Evolutionary conservation across 2,113 vertebrate species (phyloP), one percentile per base, ranked within the genome.

Genomic region (Mastomys coucha): DNA sequence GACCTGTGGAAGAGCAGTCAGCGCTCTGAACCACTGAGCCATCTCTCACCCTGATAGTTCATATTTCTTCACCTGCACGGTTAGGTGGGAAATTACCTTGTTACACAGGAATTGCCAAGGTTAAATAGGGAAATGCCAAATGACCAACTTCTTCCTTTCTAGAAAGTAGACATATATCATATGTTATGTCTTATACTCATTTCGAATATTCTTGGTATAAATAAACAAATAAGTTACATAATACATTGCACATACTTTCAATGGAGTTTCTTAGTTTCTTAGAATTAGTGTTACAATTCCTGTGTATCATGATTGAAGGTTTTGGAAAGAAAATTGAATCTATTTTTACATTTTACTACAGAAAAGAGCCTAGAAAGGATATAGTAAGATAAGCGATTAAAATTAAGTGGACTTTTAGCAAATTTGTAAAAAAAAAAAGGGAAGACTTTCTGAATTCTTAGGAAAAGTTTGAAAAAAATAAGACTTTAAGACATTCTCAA

Each of bases 281-380:
- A 33, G 87, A 94, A 86, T 76, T 95, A 22, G 14, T 96, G 2
- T 81, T 88, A 36, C n/a, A 92, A 53, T 80, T 45, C 31, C 76
- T 67, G 7, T 87, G 49, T 95, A 80, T 58, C 92, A 91, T n/a
- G 36, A 14, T 88, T 81, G 6, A 7, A 86, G 33, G 39, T 93
- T 94, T 90, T 12, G 45, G 31, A 56, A 45, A 81, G 36, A 92
- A 94, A 94, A 78, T 51, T 78, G 45, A 78, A 80, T 87, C 22
- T 82, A 36, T 77, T 97, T 87, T 82, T 94, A 89, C 13, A 26
- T 89, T 89, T 93, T 91, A 73, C 4, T 84, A 91, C n/a, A 51
- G 67, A 85, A 85, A 69, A 51, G 8, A 0, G 31, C 51, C 26
- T 51, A 58, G 63, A 65, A 91, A 75, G 63, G 10, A 88, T 91